Base-by-base conservation (phyloP, 2,797 vertebrate species). In the Tachyglossus aculeatus region DNA sequence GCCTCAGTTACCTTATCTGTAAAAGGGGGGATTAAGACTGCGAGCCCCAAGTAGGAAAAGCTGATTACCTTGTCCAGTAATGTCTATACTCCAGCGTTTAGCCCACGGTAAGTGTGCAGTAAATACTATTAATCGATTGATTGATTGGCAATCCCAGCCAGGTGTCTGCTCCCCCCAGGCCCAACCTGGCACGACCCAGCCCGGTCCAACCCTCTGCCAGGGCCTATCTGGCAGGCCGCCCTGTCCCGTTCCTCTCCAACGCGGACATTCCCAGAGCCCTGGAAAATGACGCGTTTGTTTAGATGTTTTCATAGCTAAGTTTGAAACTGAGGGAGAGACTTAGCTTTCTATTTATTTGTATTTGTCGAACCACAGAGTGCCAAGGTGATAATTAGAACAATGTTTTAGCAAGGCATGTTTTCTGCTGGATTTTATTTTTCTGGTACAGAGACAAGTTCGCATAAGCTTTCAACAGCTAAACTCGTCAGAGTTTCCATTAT, bases 311-410 rank as follows among this genome's bases (percentile, higher is more conserved):
- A 27, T 39, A 52, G 44, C 55, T 56, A 47, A 37, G 13, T 55
- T 69, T 66, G 58, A 62, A 55, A 19, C 37, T 48, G 50, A 53
- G 62, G 65, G 79, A 38, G 81, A 38, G 63, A 18, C 25, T 81
- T 66, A 22, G 27, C 47, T 82, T 83, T 78, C 56, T 67, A 74
- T 70, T 67, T 41, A 71, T 85, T 87, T 80, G 47, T 66, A 83
- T 74, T 62, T 54, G 60, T 1, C 24, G 67, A 77, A 36, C 50
- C 60, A 38, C 67, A 69, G 71, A 76, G 56, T 81, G 44, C 50
- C 71, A 83, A 74, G 57, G 83, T 89, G 86, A 69, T 83, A 86
- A 87, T 77, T 82, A 67, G 78, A 85, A 90, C 85, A 87, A 78
- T 62, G 52, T 22, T 71, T 19, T 45, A 55, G 32, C 63, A 77